Base-by-base conservation (phyloP, 2,888 invertebrate genomes). In the Neoscelio sp. region DNA sequence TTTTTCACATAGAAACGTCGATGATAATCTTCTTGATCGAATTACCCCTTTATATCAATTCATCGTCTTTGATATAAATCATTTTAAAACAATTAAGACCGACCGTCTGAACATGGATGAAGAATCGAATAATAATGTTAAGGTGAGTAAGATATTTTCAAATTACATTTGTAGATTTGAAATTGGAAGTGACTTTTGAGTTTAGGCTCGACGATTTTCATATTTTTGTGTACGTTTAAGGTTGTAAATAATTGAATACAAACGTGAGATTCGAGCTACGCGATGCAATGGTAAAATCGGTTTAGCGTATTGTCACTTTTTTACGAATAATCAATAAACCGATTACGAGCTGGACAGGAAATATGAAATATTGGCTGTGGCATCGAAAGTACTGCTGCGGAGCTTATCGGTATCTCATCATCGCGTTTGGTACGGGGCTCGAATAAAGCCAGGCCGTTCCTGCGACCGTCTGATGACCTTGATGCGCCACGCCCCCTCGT, bases 401-500 rank as follows among this genome's bases (percentile, higher is more conserved):
- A 38, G 62, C 54, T 71, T 71, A 73, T 78, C 67, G 65, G 10
- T 33, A 50, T 65, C 58, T 73, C 50, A 20, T 56, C 52, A 78
- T 65, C 60, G 65, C 52, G 17, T 65, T 67, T 52, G 56, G 65
- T 18, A 18, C 73, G 48, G 67, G 78, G 52, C 23, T 73, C 74
- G n/a, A 75, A 48, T 42, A 6, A 58, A 38, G 64, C 8, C 40
- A 44, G 52, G 62, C 44, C 65, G 78, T 81, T 71, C 78, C 81
- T 81, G 82, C 38, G 42, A 71, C 78, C 74, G 81, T 70, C 81
- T 77, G 82, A 82, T 82, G 80, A 80, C 81, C 82, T 80, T 80
- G 80, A 67, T 62, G 71, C 73, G 80, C 80, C 83, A 81, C 83
- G 81, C 82, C 82, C 68, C 68, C 76, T 71, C 60, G 42, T 48